Percentiles rank a stretch among this genome's conserved stretches.
Conservation (phyloP, 2,888 invertebrate genomes). For the Syritta pipiens region DNA sequence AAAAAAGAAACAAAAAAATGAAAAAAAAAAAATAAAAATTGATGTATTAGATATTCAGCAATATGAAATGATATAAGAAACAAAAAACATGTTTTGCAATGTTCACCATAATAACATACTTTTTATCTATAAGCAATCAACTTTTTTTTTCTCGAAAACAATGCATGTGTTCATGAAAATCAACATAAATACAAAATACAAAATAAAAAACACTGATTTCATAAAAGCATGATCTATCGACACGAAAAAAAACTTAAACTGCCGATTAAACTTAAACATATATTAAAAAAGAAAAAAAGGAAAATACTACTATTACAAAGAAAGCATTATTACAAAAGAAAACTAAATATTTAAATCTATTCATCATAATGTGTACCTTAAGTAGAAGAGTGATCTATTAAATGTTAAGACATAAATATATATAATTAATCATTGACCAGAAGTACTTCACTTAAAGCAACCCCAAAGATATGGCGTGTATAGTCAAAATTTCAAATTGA, state of each 20-base stretch:
- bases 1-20: background rate
- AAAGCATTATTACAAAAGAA: conserved; percentile 22
- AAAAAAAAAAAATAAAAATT: conserved; percentile 7
- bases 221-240: conserved; percentile 62
- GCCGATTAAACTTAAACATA: conserved; percentile 66
- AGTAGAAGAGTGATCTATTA: conserved; percentile 63
- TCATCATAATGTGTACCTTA: conserved; percentile 66
- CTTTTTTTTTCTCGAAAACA: conserved; percentile 45
- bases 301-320: conserved; percentile 34
- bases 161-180: conserved; percentile 60
- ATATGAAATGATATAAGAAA: conserved; percentile 41
- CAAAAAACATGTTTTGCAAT: conserved; percentile 46
- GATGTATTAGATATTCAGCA: conserved; percentile 53
- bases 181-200: conserved; percentile 10
- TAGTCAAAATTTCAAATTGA: conserved; percentile 44
- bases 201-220: conserved; percentile 14
- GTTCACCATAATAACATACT: conserved; percentile 38
- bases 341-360: conserved; percentile 38
- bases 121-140: conserved; percentile 38
- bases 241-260: conserved; percentile 65
- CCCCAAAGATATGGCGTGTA: conserved; percentile 58
- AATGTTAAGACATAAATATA: conserved; percentile 60
- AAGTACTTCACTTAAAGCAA: conserved; percentile 55
- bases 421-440: conserved; percentile 51
- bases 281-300: conserved; percentile 51